A percentile compares a stretch with the other conserved stretches of the same genome.
phyloP scores from a whole-genome alignment of 2,113 vertebrate species.

The Podarcis cretensis region DNA sequence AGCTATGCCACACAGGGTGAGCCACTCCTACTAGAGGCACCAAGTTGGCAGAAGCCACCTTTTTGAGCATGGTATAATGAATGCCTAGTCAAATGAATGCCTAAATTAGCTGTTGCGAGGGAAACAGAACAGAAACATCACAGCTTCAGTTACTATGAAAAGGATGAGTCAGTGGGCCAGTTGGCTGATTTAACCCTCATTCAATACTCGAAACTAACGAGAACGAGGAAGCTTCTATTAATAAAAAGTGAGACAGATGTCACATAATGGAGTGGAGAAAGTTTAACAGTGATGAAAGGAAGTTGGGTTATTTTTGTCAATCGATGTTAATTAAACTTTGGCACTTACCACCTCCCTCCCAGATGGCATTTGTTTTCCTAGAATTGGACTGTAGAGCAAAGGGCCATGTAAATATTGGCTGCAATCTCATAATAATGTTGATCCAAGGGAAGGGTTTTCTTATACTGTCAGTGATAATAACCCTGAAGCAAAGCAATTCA shows the following conservation, averaged over 20 bases:
- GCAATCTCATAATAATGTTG: background rate
- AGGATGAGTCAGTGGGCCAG: too few relatives aligned
- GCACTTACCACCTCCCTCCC: background rate
- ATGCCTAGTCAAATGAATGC: background rate
- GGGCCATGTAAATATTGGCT: background rate
- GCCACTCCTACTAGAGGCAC: too few relatives aligned
- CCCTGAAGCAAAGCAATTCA: background rate
- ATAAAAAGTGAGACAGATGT: constrained; percentile 6
- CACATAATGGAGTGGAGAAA: background rate
- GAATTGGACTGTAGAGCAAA: background rate
- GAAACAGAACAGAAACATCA: constrained; percentile 8
- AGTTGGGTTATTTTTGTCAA: background rate
- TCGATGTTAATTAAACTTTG: background rate
- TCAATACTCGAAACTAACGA: constrained; percentile 7
- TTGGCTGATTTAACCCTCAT: background rate
- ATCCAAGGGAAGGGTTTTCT: background rate
- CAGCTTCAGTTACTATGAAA: background rate
- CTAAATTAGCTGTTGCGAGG: constrained; percentile 30
- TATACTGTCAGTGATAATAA: background rate
- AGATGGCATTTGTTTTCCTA: accelerated
- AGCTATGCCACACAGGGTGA: too few relatives aligned
- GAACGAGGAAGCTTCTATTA: background rate
- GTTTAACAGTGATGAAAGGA: background rate
- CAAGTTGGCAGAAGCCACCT: background rate
- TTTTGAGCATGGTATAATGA: constrained; percentile 30